Conservation (phyloP, 2,888 invertebrate species). For the Trilocha varians region DNA sequence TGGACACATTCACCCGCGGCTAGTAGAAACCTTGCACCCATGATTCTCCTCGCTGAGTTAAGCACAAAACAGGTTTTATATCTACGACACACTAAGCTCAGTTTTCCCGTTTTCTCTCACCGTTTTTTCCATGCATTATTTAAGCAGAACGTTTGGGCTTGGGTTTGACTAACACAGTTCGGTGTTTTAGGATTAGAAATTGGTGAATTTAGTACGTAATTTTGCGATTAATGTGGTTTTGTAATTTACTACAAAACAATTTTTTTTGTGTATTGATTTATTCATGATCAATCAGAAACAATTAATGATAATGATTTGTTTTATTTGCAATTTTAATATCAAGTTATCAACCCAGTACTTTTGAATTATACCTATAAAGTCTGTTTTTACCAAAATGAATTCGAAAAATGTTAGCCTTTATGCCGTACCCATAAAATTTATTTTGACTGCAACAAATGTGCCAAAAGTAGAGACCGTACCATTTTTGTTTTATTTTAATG, state of each 20-base stretch:
- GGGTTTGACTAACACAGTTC: constrained; percentile 8
- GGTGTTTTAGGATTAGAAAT: not conserved
- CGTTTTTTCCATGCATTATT: constrained; percentile 55
- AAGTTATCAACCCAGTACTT: too few relatives aligned
- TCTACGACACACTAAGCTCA: constrained; percentile 67
- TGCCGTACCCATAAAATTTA: constrained; percentile 16
- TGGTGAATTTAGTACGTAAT: too few relatives aligned
- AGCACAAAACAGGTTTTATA: constrained; percentile 47
- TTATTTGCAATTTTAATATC: too few relatives aligned
- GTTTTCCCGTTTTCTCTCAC: constrained; percentile 47
- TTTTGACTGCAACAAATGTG: constrained; percentile 22
- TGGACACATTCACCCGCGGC: constrained; percentile 39
- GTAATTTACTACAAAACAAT: too few relatives aligned
- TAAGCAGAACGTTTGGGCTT: constrained; percentile 35
- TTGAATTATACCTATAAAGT: not conserved
- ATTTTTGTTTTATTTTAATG: constrained; percentile 11
- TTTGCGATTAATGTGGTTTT: too few relatives aligned
- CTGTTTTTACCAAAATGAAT: not conserved
- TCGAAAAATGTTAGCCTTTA: constrained; percentile 5
- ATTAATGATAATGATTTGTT: too few relatives aligned
- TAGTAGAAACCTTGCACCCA: constrained; percentile 45
- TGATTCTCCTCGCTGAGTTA: constrained; percentile 29
- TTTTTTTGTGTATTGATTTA: too few relatives aligned
- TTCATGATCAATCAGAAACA: too few relatives aligned
- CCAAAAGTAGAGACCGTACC: constrained; percentile 15